Base-by-base conservation (phyloP, 1,140 invertebrate species). In the Trichonephila inaurata region DNA sequence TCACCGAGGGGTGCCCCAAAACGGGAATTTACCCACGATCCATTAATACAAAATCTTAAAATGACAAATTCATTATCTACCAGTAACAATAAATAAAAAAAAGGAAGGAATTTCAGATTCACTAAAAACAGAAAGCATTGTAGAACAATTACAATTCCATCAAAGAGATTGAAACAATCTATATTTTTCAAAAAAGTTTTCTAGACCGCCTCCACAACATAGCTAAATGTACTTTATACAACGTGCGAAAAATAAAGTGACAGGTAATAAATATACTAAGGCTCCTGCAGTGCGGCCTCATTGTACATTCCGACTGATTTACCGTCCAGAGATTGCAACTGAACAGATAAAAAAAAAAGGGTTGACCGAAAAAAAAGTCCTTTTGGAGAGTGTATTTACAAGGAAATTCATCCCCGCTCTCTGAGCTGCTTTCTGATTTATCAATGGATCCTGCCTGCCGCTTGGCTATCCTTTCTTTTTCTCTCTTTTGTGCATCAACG, bases 221-320 rank as follows among this genome's bases (percentile, higher is more conserved):
- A 72, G 28, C 2, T 28, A 77, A 77, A 77, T 18, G 24, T 24
- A 60, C 21, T 24, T 83, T 83, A n/a, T 83, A n/a, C 40, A 60
- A 5, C 51, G 2, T 58, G 82, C 51, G 44, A 83, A 83, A 58
- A 82, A 83, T 21, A 24, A 83, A 83, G 21, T 58, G 40, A 19
- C 82, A 58, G 40, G 44, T 24, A 83, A 83, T 83, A 83, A 83
- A 83, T 83, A 83, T 51, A 51, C n/a, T 7, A 19, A 21, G 12
- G 10, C 16, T 60, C 82, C 40, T 51, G 16, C 82, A 24, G 82
- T n/a, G 82, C 82, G 44, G 24, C 82, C 82, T 83, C 82, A 28
- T 83, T 83, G 82, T n/a, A 44, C 24, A 77, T 77, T 77, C 24
- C 24, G 2, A 77, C 28, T 77, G 82, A 24, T 83, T 83, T 83